Evolutionary conservation across 1,140 invertebrate species (phyloP), one percentile per base, ranked within the genome.

Genomic region (Meloidogyne hapla): DNA sequence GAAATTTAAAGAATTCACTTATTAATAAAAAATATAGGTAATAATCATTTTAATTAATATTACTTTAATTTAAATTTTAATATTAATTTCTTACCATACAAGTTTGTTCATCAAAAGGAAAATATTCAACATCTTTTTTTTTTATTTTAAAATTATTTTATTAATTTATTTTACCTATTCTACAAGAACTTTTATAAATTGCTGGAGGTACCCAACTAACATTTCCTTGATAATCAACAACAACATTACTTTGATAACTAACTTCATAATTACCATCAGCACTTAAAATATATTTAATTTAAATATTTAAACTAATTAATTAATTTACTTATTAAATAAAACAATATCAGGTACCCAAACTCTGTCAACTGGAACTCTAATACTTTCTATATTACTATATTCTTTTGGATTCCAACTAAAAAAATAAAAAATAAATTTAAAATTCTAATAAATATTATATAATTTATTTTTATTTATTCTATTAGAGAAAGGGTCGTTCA

Each of bases 311-410:
- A 77, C 18, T 62, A 77, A 56, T 8, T 62, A 26, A 18, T 21
- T 25, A 80, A 76, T 21, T 2, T 6, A 75, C 63, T 70, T 74
- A 81, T 78, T 66, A 88, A 98, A 98, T 56, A 99, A 91, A 40
- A 99, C 96, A 83, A 99, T 97, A 88, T 99, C 97, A 5, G 97
- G 97, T 88, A 96, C 96, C 97, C 97, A 99, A 73, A 99, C 95
- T 91, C 97, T 96, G 88, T 98, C 95, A 26, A 95, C 94, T 25
- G 94, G 94, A 78, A 99, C 91, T 79, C 96, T 91, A 56, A 99
- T 91, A 23, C 96, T 94, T 33, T 92, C 92, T 78, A 99, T 98
- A 66, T 94, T 94, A 71, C 95, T 95, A 86, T 98, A 99, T 88
- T 98, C 94, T 70, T 94, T 92, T 85, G 96, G 94, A 86, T 98